These are phyloP conservation scores for Tragulus kanchil DNA, from an alignment of 2,113 vertebrate species.

Conservation along the genomic window DNA sequence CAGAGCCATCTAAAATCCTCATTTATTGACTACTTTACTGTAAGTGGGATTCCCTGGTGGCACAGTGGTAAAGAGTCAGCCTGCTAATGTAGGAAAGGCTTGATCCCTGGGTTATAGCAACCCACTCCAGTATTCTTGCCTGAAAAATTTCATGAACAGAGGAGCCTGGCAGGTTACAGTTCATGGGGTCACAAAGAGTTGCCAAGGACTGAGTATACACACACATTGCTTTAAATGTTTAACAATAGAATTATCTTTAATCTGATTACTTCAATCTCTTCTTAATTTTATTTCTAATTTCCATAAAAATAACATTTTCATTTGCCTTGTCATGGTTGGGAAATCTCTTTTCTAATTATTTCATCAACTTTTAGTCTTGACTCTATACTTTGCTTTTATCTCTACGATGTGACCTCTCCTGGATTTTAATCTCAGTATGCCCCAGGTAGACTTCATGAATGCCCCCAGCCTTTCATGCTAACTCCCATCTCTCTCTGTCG, in stretches of 20 bases:
- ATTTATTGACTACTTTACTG: too few species aligned
- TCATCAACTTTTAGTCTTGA: background rate
- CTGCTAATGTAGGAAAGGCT: too few species aligned
- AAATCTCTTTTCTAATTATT: background rate
- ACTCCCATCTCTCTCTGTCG: background rate
- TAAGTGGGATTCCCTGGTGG: too few species aligned
- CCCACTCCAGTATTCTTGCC: too few species aligned
- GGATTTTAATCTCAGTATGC: background rate
- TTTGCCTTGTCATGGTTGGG: background rate
- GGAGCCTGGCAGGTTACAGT: too few species aligned
- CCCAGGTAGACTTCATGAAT: background rate
- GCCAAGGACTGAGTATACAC: too few species aligned
- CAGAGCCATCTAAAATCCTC: too few species aligned
- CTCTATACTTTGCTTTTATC: background rate
- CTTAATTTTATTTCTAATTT: background rate
- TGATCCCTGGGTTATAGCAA: too few species aligned
- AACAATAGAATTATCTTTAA: background rate
- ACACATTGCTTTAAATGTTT: background rate
- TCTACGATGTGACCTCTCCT: background rate
- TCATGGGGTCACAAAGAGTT: too few species aligned
- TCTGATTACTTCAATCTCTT: background rate
- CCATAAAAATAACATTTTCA: background rate
- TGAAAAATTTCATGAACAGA: too few species aligned
- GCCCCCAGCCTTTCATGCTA: rapidly evolving
- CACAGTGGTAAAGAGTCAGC: too few species aligned